phyloP scores from a whole-genome alignment of 2,888 invertebrate genomes.

The Metacarcinus magister region DNA sequence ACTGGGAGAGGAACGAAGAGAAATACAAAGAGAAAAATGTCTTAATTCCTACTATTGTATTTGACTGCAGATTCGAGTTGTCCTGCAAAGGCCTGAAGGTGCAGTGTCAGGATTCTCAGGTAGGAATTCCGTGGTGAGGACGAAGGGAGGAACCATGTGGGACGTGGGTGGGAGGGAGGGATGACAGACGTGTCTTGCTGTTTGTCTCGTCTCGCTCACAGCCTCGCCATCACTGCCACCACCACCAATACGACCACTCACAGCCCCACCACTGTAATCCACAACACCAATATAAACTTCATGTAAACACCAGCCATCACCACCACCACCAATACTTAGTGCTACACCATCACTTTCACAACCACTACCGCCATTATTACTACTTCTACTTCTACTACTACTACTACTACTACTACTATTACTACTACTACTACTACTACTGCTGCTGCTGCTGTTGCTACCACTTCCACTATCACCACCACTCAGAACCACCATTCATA shows the following conservation, averaged over 20 bases:
- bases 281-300: background rate
- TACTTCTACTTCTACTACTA: conserved; percentile 6
- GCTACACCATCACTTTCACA: background rate
- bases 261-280: background rate
- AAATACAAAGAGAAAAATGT: background rate
- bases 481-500: background rate
- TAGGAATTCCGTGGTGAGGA: background rate
- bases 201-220: background rate
- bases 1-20: background rate
- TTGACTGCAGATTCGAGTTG: background rate
- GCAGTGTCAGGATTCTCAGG: background rate
- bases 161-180: background rate
- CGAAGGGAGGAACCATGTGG: background rate
- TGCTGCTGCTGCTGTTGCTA: background rate
- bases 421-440: conserved; percentile 22
- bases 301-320: background rate
- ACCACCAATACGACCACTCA: background rate
- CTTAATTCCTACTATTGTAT: background rate
- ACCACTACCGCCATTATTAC: background rate
- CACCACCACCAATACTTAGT: background rate
- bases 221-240: background rate
- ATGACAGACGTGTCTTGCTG: background rate
- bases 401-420: background rate
- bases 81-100: background rate
- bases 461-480: background rate